phyloP scores from a whole-genome alignment of 2,888 invertebrate species.

The Ischnura elegans region DNA sequence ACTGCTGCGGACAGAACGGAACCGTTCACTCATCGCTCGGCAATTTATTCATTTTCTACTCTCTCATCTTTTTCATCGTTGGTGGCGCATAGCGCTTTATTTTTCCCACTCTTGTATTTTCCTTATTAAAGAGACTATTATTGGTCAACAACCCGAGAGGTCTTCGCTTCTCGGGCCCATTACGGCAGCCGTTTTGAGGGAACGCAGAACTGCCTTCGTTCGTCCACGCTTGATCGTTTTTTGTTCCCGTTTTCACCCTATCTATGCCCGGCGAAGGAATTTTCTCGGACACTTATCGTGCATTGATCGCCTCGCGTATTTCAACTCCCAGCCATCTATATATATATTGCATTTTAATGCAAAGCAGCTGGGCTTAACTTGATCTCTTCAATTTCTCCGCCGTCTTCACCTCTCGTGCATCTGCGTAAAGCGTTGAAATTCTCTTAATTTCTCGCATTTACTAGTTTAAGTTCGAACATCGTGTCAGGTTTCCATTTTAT shows the following conservation, averaged over 20 bases:
- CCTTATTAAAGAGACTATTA: slow-evolving; percentile 11
- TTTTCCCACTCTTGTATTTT: not conserved
- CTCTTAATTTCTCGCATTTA: not conserved
- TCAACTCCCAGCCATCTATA: not conserved
- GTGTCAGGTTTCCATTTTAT: not conserved
- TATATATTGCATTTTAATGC: not conserved
- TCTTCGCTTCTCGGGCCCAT: not conserved
- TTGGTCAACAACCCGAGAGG: slow-evolving; percentile 20
- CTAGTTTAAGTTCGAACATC: not conserved
- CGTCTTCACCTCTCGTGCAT: not conserved
- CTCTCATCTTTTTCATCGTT: not conserved
- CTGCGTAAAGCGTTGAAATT: not conserved
- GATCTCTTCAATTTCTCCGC: not conserved
- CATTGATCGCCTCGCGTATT: not conserved
- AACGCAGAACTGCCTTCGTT: not conserved
- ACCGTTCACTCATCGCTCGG: not conserved
- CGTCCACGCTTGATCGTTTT: not conserved
- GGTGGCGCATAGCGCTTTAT: not conserved
- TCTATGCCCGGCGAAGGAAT: not conserved
- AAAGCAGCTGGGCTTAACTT: not conserved
- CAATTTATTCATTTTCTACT: not conserved
- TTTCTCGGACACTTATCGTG: not conserved
- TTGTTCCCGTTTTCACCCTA: not conserved
- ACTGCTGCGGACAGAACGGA: not conserved
- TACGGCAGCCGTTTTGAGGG: not conserved